These are phyloP conservation scores for Scaptomyza polygonia DNA, from an alignment of 2,888 invertebrate species.

Conservation along the genomic window DNA sequence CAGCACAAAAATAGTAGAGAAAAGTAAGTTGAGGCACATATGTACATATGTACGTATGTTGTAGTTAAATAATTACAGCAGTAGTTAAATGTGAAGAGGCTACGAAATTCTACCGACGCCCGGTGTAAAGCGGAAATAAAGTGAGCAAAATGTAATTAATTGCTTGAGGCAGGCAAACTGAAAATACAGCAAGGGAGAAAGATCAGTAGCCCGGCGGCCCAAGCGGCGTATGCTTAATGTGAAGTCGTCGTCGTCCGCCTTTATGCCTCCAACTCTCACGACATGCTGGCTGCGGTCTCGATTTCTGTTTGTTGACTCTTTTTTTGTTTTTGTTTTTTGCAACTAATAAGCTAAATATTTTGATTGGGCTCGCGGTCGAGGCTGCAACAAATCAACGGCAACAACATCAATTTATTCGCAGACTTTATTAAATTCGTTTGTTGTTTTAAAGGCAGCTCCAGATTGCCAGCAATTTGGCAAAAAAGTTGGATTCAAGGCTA, in stretches of 20 bases:
- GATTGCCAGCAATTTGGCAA: slow-evolving; percentile 68
- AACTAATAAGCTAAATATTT: slow-evolving; percentile 76
- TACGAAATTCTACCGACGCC: slow-evolving; percentile 61
- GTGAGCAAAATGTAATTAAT: slow-evolving; percentile 79
- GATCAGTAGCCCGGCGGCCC: slow-evolving; percentile 13
- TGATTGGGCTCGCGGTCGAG: slow-evolving; percentile 57
- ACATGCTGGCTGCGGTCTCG: slow-evolving; percentile 22
- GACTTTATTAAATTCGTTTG: slow-evolving; percentile 47
- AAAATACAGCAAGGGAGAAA: background rate
- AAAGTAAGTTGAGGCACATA: slow-evolving; percentile 33
- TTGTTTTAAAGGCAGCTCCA: slow-evolving; percentile 39
- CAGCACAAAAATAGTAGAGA: slow-evolving; percentile 11
- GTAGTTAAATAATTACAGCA: slow-evolving; percentile 56
- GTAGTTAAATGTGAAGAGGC: slow-evolving; percentile 8
- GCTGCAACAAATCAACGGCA: slow-evolving; percentile 25
- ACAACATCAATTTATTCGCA: slow-evolving; percentile 46
- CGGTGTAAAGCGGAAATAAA: slow-evolving; percentile 73
- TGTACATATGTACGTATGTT: background rate
- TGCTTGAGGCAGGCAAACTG: slow-evolving; percentile 37
- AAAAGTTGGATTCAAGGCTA: slow-evolving; percentile 64
- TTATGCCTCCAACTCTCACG: slow-evolving; percentile 42
- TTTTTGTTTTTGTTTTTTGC: slow-evolving; percentile 61
- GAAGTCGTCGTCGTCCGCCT: slow-evolving; percentile 41
- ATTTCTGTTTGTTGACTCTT: slow-evolving; percentile 18
- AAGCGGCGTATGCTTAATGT: slow-evolving; percentile 59